A percentile compares a stretch with the other conserved stretches of the same genome.
Conservation (phyloP, 2,888 invertebrate species). For the Anaspis maculata region DNA sequence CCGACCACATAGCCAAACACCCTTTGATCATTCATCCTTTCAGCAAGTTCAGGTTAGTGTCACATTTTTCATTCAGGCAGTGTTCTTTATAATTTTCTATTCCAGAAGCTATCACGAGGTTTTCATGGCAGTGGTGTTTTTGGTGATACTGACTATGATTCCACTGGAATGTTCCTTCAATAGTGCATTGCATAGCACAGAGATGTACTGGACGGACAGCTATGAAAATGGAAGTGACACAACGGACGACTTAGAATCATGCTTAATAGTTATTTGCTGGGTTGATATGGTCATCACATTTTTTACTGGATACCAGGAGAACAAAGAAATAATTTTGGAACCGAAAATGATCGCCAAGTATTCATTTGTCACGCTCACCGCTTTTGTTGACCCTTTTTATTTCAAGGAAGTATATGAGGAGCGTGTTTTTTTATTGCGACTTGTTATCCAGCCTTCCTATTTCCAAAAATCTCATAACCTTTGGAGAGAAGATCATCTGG, state of each 20-base stretch:
- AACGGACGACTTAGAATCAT: too few species aligned
- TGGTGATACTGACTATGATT: constrained; percentile 2
- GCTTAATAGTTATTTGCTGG: neutral
- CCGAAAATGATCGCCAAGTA: neutral
- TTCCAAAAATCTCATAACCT: neutral
- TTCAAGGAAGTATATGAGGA: constrained; percentile 3
- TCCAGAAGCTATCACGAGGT: constrained; percentile 13
- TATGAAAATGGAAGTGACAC: too few species aligned
- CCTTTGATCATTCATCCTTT: neutral
- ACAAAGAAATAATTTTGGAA: constrained; percentile 5
- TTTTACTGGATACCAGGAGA: constrained; percentile 12
- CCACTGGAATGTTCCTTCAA: constrained; percentile 7
- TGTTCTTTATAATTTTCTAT: neutral
- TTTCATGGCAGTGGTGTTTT: constrained; percentile 13
- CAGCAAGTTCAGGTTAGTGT: constrained; percentile 3
- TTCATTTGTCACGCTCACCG: neutral
- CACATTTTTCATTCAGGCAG: too few species aligned
- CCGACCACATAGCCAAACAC: neutral
- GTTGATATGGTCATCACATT: neutral
- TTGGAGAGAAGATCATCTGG: too few species aligned
- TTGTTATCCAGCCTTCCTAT: constrained; percentile 3
- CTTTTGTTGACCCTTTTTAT: neutral
- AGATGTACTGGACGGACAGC: too few species aligned
- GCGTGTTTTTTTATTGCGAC: constrained; percentile 6
- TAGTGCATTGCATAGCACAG: neutral